phyloP scores from a whole-genome alignment of 2,113 vertebrate species.

The Pimephales promelas region DNA sequence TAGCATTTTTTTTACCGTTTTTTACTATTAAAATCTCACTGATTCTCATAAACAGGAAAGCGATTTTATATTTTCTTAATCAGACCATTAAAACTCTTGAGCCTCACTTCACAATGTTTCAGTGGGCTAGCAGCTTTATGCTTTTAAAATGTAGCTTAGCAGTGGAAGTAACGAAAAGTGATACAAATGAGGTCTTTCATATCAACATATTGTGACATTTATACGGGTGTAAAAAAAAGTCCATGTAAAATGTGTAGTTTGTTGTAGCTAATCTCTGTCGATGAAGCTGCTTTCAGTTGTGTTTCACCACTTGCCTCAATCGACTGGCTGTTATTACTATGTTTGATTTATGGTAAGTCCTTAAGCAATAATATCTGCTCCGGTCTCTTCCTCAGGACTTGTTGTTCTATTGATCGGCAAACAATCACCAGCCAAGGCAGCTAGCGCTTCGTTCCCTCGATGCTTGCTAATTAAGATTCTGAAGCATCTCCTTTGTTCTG shows the following conservation, averaged over 20 bases:
- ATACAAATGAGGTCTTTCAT: background rate
- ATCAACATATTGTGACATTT: background rate
- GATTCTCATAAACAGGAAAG: background rate
- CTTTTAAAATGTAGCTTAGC: background rate
- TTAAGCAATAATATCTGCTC: slow-evolving; percentile 41
- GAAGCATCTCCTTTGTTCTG: slow-evolving; percentile 42
- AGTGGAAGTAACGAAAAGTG: background rate
- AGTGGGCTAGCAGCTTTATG: background rate
- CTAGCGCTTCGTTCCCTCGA: slow-evolving; percentile 25
- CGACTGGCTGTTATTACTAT: slow-evolving; percentile 38
- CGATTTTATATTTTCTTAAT: background rate
- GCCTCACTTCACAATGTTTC: background rate
- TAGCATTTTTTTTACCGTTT: too few species aligned
- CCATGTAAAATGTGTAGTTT: background rate
- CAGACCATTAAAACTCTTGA: slow-evolving; percentile 27
- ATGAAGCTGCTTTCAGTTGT: slow-evolving; percentile 14
- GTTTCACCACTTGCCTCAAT: slow-evolving; percentile 24
- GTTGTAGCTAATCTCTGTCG: slow-evolving; percentile 2
- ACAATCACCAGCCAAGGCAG: slow-evolving; percentile 39
- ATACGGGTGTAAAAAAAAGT: background rate
- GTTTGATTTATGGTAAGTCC: slow-evolving; percentile 52
- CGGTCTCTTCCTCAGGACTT: slow-evolving; percentile 35
- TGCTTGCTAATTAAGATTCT: slow-evolving; percentile 51
- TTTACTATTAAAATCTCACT: too few species aligned
- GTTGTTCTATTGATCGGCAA: slow-evolving; percentile 51